These are phyloP conservation scores for Prionchulus punctatus DNA, from an alignment of 2,888 invertebrate species.

Conservation along the genomic window DNA sequence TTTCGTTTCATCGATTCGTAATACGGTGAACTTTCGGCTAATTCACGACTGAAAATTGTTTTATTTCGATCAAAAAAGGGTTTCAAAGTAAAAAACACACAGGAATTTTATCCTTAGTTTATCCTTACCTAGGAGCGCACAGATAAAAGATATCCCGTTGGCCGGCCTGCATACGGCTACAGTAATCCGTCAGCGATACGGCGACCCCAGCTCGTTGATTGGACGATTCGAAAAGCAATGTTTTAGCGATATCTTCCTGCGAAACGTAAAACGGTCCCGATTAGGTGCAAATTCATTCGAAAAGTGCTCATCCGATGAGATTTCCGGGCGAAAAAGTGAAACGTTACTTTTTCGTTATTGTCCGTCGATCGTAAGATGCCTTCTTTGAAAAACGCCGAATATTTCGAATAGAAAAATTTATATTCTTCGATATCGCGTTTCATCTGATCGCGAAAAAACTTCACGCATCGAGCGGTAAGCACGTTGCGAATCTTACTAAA, in stretches of 20 bases:
- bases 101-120: too few species aligned
- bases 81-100: background rate
- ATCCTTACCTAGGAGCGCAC: slow-evolving; percentile 75
- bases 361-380: slow-evolving; percentile 73
- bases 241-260: slow-evolving; percentile 72
- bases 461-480: slow-evolving; percentile 60
- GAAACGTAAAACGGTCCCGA: slow-evolving; percentile 9
- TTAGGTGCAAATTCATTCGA: background rate
- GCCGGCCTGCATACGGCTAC: slow-evolving; percentile 53
- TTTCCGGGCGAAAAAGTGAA: background rate
- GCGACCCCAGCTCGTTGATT: slow-evolving; percentile 51
- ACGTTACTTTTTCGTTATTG: slow-evolving; percentile 56
- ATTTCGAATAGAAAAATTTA: slow-evolving; percentile 71
- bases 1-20: slow-evolving; percentile 74
- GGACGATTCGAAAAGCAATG: slow-evolving; percentile 81
- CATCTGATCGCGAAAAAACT: slow-evolving; percentile 66
- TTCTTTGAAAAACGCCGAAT: slow-evolving; percentile 80
- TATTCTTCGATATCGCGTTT: slow-evolving; percentile 65
- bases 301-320: background rate
- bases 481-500: slow-evolving; percentile 61
- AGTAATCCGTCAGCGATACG: slow-evolving; percentile 61
- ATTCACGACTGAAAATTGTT: slow-evolving; percentile 51
- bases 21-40: slow-evolving; percentile 87
- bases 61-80: background rate
- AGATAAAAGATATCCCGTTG: slow-evolving; percentile 77